Evolutionary conservation across 2,113 vertebrate genomes (phyloP), one percentile per base, ranked within the genome.

Genomic region (Haplotaxodon microlepis): DNA sequence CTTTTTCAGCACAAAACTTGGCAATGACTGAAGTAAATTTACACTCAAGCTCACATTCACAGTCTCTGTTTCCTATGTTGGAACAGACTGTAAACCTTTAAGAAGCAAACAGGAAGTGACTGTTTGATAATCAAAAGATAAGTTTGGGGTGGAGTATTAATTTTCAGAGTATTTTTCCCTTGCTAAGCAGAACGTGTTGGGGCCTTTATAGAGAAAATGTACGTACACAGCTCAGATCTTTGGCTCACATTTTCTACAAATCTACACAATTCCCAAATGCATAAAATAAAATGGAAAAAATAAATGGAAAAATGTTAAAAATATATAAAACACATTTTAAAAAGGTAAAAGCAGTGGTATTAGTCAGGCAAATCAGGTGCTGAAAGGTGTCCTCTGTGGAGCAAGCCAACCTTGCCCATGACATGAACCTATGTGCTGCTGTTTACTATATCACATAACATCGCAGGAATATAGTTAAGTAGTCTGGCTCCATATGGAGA

Each of bases 371-470:
- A 86, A 81, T 40, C 7, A 34, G 73, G 57, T 69, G 88, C 59
- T 90, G 85, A 89, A 40, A 63, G 21, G n/a, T 82, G 88, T 88
- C 90, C 88, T 89, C 82, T 86, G 76, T 24, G 81, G 16, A 76
- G 51, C 27, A 8, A 45, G 66, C 61, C 90, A 91, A 91, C 92
- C 91, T 90, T 92, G 92, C 66, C 84, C 59, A 73, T 63, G 88
- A 71, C 47, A 27, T 85, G 87, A 90, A 91, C 87, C 87, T 45
- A 40, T 40, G 69, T 17, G 9, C 83, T 5, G 27, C 66, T 92
- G 91, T 92, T 92, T 89, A 92, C 81, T 16, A 78, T 86, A 84
- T 36, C 88, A 85, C 94, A 87, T 29, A 29, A 57, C 47, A 89
- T 83, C n/a, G 40, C 47, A 82, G 81, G 36, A 83, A 63, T 54